Percentiles rank a stretch among this genome's conserved stretches.
Conservation (phyloP, 2,113 vertebrate genomes). For the Melospiza georgiana region DNA sequence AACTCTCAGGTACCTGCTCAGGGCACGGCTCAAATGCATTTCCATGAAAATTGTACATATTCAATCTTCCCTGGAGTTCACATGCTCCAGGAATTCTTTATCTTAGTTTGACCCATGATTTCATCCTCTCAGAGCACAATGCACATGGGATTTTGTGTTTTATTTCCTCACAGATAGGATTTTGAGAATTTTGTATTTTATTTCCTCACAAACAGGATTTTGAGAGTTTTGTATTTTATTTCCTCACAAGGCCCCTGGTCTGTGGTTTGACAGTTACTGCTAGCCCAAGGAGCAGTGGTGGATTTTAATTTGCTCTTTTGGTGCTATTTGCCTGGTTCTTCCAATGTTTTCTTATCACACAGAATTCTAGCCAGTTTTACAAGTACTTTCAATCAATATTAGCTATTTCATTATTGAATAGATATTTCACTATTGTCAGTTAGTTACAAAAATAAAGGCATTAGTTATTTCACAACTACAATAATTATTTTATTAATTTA, state of each 20-base stretch:
- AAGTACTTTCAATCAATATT: background rate
- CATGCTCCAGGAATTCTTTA: too few relatives aligned
- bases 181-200: background rate
- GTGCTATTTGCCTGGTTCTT: background rate
- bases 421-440: background rate
- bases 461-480: background rate
- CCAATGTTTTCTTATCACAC: background rate
- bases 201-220: background rate
- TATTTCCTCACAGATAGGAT: background rate
- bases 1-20: accelerated
- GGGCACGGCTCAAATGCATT: accelerated
- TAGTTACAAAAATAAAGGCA: background rate
- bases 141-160: background rate
- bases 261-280: background rate
- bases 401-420: background rate
- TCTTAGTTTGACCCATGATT: accelerated
- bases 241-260: background rate
- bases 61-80: background rate
- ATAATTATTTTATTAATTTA: background rate
- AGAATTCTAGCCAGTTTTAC: background rate
- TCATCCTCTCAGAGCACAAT: background rate
- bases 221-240: background rate
- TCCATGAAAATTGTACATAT: too few relatives aligned
- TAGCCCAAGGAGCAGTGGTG: background rate
- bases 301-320: background rate